Evolutionary conservation across 2,888 invertebrate genomes (phyloP).

Genomic region (Tribolium freemani): DNA sequence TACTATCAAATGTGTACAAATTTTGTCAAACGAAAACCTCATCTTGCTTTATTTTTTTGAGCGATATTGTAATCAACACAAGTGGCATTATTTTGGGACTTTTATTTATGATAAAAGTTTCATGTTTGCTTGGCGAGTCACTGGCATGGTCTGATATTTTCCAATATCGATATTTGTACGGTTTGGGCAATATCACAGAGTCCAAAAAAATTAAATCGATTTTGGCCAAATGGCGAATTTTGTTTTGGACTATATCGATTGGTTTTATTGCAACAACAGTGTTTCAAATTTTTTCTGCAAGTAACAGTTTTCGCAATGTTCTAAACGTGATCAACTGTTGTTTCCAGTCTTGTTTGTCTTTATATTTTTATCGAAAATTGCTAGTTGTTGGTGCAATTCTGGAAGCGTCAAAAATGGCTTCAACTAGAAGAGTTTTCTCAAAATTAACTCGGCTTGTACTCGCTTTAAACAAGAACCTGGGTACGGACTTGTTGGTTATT

Average conservation of each 20-base stretch:
- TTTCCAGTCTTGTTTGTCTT: neutral
- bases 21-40: neutral
- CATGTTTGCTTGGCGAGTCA: neutral
- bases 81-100: neutral
- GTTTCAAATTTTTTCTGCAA: neutral
- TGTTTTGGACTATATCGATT: neutral
- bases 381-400: neutral
- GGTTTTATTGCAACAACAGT: neutral
- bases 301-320: neutral
- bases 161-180: neutral
- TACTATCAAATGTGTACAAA: neutral
- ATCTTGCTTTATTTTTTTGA: neutral
- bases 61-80: neutral
- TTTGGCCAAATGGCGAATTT: neutral
- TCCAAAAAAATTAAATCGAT: neutral
- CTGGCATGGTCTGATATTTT: neutral
- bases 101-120: neutral
- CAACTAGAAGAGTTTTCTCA: neutral
- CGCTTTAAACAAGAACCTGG: neutral
- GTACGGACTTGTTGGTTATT: neutral
- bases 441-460: neutral
- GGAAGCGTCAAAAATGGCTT: neutral
- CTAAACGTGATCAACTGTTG: neutral
- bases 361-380: neutral
- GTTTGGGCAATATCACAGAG: neutral